Evolutionary conservation across 2,797 vertebrate genomes (phyloP).

Genomic region (Gallinago solitaria): DNA sequence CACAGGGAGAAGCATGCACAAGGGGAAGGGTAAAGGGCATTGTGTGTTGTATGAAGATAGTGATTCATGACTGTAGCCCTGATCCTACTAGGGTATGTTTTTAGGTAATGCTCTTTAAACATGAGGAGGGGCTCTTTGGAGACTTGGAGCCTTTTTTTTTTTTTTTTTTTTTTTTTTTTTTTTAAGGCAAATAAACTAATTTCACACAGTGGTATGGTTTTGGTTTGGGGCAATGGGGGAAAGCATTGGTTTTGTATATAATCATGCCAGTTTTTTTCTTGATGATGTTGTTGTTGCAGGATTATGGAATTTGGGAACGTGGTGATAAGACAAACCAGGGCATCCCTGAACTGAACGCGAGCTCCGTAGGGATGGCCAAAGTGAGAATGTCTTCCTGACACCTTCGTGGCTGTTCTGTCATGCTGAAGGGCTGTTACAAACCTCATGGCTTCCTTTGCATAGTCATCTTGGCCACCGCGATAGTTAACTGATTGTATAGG

Average conservation of each 20-base stretch:
- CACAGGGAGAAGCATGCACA: neutral
- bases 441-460: neutral
- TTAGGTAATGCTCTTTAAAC: neutral
- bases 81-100: neutral
- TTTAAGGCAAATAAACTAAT: neutral
- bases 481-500: neutral
- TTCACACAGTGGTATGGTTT: neutral
- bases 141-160: neutral
- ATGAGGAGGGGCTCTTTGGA: neutral
- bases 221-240: neutral
- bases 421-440: neutral
- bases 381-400: conserved; percentile 73
- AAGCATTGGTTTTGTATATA: neutral
- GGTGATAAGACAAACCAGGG: conserved; percentile 99
- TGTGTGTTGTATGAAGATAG: neutral
- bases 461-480: neutral
- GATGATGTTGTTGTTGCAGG: conserved; percentile 74
- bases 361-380: conserved; percentile 98
- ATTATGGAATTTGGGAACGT: conserved; percentile 99
- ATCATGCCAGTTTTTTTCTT: neutral
- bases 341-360: conserved; percentile 95
- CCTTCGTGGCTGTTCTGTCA: neutral
- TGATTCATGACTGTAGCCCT: neutral
- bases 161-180: no score
- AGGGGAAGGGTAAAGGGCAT: neutral